Base-by-base conservation (phyloP, 2,888 invertebrate species). In the Agrochola litura region DNA sequence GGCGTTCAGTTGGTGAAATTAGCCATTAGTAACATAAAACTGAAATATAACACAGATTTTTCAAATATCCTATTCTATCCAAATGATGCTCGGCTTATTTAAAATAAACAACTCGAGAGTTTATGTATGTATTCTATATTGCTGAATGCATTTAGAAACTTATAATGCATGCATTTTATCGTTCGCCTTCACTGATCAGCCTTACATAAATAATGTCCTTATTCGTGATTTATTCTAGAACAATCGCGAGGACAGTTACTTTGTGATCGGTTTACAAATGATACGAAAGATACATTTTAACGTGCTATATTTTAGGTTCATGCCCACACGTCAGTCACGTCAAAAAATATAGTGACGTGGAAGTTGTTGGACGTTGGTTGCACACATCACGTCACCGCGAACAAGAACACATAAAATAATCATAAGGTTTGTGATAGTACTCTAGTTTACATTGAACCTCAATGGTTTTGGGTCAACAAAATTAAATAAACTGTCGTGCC, bases 221-320 rank as follows among this genome's bases (percentile, higher is more conserved):
- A 81, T 76, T 72, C 58, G 58, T 46, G 60, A 68, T 76, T 65
- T 81, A 81, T 68, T 54, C 49, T 0, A 80, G 41, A 61, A 72
- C 46, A 54, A 46, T 61, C 54, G 49, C 64, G 58, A 76, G 71
- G 76, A 56, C 60, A 72, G 46, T 60, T 37, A 43, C 25, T 49
- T 76, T 72, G 60, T 65, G 60, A 65, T 76, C 49, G 3, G 22
- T 43, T 56, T 68, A 72, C 72, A 54, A 81, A 68, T 46, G 2
- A 37, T 56, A 25, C 22, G 16, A 66, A 70, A 67, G n/a, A 22
- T 66, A 49, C 49, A 30, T 71, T 64, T 64, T n/a, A 71, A 37
- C 22, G 14, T 22, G 8, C 6, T 49, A 22, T 22, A 49, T 30
- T 25, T 37, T 37, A 37, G 37, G 37, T 37, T 37, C 37, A 37